Conservation (phyloP, 2,113 vertebrate species). For the Gymnorhina tibicen region DNA sequence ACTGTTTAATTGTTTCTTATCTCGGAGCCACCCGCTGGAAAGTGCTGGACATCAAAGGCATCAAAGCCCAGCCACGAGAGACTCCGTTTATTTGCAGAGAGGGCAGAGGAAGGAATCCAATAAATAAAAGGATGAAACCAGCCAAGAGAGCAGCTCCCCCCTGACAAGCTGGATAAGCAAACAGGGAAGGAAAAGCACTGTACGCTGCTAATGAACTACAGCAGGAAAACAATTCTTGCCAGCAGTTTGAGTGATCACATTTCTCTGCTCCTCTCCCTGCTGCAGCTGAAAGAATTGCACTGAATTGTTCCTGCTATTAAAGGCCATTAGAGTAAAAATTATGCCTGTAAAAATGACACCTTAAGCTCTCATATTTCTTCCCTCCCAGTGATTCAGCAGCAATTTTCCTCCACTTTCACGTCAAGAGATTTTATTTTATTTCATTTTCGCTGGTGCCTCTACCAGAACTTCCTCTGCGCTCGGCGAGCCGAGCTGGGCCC, state of each 20-base stretch:
- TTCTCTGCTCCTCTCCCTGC: background rate
- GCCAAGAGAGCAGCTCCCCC: background rate
- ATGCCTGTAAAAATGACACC: conserved; percentile 44
- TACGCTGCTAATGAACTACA: conserved; percentile 14
- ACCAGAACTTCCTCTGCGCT: background rate
- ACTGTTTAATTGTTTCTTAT: background rate
- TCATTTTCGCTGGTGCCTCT: background rate
- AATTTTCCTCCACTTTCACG: conserved; percentile 28
- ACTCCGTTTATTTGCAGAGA: background rate
- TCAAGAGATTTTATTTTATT: conserved; percentile 1
- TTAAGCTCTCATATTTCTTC: conserved; percentile 23
- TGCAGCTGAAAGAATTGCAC: conserved; percentile 35
- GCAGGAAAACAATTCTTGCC: conserved; percentile 12
- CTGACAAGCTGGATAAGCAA: background rate
- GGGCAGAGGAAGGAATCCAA: background rate
- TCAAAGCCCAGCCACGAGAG: background rate
- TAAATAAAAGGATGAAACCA: background rate
- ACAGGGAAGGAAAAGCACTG: background rate
- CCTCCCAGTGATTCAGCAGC: conserved; percentile 38
- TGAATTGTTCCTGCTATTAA: conserved; percentile 34
- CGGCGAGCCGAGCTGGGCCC: background rate
- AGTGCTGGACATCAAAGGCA: background rate
- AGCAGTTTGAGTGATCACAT: background rate
- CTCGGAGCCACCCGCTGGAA: background rate
- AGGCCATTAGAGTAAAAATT: conserved; percentile 55